phyloP scores from a whole-genome alignment of 2,888 invertebrate species.

The Troglohyphantes excavatus region DNA sequence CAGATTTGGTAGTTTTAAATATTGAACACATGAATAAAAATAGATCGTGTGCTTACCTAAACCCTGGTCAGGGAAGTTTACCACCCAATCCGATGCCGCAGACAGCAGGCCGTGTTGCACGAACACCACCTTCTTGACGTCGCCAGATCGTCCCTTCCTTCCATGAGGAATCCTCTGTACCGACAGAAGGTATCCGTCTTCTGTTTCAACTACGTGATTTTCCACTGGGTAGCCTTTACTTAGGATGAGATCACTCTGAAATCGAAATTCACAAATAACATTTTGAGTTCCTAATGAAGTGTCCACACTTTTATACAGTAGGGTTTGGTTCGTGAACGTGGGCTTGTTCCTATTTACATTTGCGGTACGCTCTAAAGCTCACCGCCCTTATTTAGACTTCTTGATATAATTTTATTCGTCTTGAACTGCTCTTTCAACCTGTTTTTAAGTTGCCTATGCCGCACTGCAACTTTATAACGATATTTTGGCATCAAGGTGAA shows the following conservation, averaged over 20 bases:
- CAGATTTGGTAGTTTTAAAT: too few species aligned
- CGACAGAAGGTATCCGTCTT: slow-evolving; percentile 77
- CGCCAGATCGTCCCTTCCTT: neutral
- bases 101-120: slow-evolving; percentile 83
- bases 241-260: slow-evolving; percentile 57
- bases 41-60: too few species aligned
- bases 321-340: neutral
- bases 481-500: too few species aligned
- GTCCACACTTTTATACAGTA: neutral
- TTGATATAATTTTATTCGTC: too few species aligned
- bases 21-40: too few species aligned
- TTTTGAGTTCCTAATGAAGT: neutral
- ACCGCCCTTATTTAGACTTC: too few species aligned
- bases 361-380: too few species aligned
- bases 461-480: too few species aligned
- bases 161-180: slow-evolving; percentile 78
- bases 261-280: neutral
- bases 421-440: too few species aligned
- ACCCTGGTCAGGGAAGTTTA: slow-evolving; percentile 82
- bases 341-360: neutral
- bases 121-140: slow-evolving; percentile 81
- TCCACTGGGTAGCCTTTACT: slow-evolving; percentile 79
- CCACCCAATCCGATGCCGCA: slow-evolving; percentile 82
- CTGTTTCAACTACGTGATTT: slow-evolving; percentile 72
- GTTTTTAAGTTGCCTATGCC: too few species aligned